Percentiles rank a stretch among this genome's conserved stretches.
Conservation (phyloP, 2,888 invertebrate species). For the Leptarthrus brevirostris region DNA sequence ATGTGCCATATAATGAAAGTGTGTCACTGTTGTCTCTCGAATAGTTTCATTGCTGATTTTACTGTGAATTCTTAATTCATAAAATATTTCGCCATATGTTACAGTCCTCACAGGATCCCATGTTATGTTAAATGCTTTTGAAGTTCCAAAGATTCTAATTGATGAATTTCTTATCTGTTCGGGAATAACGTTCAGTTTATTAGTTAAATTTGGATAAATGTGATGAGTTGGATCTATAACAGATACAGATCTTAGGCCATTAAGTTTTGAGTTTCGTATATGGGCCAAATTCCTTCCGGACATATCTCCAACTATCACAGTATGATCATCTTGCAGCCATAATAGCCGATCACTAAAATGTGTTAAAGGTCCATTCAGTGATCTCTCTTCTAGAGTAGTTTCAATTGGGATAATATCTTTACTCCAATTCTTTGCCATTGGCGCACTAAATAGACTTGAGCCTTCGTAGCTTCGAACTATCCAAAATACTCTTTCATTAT, state of each 20-base stretch:
- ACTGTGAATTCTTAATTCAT: slow-evolving; percentile 76
- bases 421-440: slow-evolving; percentile 72
- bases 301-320: slow-evolving; percentile 81
- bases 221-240: slow-evolving; percentile 79
- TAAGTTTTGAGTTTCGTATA: slow-evolving; percentile 73
- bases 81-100: slow-evolving; percentile 84
- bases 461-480: slow-evolving; percentile 83
- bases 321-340: slow-evolving; percentile 82
- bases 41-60: slow-evolving; percentile 39
- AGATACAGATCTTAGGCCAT: slow-evolving; percentile 76
- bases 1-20: slow-evolving; percentile 68
- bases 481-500: slow-evolving; percentile 84
- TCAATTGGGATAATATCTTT: slow-evolving; percentile 59
- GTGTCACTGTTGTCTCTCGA: slow-evolving; percentile 68
- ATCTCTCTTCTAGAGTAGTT: slow-evolving; percentile 65
- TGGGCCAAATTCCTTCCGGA: slow-evolving; percentile 79
- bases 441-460: slow-evolving; percentile 78
- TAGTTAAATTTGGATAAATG: slow-evolving; percentile 53
- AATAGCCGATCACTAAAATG: slow-evolving; percentile 85
- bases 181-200: slow-evolving; percentile 77
- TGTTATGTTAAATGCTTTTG: slow-evolving; percentile 84
- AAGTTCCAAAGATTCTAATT: slow-evolving; percentile 78
- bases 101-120: slow-evolving; percentile 82
- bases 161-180: slow-evolving; percentile 75
- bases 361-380: slow-evolving; percentile 78